Evolutionary conservation across 2,113 vertebrate genomes (phyloP), one percentile per base, ranked within the genome.

Genomic region (Urocitellus parryii): DNA sequence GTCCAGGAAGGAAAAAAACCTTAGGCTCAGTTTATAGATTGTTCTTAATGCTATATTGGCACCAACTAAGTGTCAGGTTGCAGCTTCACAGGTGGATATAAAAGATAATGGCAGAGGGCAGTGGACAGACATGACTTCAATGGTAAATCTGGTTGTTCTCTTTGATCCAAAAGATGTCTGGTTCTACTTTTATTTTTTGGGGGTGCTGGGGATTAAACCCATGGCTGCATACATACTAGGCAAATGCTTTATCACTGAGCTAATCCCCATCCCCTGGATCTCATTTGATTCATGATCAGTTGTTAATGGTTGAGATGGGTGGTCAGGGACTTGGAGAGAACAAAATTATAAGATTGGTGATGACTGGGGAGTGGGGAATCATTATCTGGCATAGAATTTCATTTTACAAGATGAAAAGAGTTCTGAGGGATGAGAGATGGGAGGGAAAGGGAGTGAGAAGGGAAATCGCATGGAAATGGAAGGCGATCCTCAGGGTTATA

Each of bases 81-180:
- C 6, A 80, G 25, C 16, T 45, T 87, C n/a, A 56, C 6, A 87
- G 24, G 10, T 45, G 27, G 8, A 8, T 61, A 34, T 53, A 10
- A 58, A 45, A 18, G 39, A 27, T 11, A 88, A 77, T 13, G 32
- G 42, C 32, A 22, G 82, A 61, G 58, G 58, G 53, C 67, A 56
- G 34, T 56, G 48, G 18, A 56, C 12, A 14, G 18, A 56, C 20
- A 8, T 68, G 68, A 73, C 37, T 74, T 88, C 22, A 37, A 12
- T 83, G 32, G 14, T 51, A 56, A 65, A 45, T 67, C 42, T 79
- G 34, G 4, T 79, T 83, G 18, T 51, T 27, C 51, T 67, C 45
- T 86, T 94, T 70, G 45, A 72, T 29, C 65, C 65, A 80, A 88
- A n/a, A 70, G 24, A 81, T 86, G n/a, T 32, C 45, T 76, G 86